A percentile compares a stretch with the other conserved stretches of the same genome.
These are phyloP conservation scores for Mirza zaza DNA, from an alignment of 2,113 vertebrate genomes.

Conservation along the genomic window DNA sequence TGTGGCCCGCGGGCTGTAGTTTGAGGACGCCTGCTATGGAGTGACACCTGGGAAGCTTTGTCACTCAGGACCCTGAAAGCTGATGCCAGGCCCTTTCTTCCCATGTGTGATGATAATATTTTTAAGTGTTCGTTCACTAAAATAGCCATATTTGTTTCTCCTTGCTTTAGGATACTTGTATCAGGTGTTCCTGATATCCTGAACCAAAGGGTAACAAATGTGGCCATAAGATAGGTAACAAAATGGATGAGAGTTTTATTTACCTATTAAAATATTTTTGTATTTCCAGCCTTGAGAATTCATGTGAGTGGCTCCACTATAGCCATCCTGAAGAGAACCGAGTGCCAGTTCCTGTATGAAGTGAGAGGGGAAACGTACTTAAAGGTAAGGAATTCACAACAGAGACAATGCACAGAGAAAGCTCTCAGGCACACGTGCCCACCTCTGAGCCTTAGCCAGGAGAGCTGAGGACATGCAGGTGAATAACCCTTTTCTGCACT, in stretches of 20 bases:
- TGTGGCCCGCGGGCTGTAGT: too few species aligned
- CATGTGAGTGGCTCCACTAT: slow-evolving; percentile 94
- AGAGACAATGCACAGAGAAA: not conserved
- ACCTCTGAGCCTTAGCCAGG: not conserved
- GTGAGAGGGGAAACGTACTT: slow-evolving; percentile 94
- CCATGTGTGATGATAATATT: not conserved
- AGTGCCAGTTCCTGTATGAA: slow-evolving; percentile 93
- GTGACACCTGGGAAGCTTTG: not conserved
- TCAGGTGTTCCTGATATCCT: not conserved
- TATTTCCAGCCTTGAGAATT: slow-evolving; percentile 88
- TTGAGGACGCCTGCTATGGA: too few species aligned
- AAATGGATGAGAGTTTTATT: not conserved
- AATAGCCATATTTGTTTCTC: not conserved
- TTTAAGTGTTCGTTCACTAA: not conserved
- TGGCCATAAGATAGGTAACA: not conserved
- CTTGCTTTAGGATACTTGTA: not conserved
- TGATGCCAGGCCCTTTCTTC: not conserved
- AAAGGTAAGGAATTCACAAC: slow-evolving; percentile 86
- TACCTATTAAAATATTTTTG: not conserved
- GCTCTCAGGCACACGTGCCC: too few species aligned
- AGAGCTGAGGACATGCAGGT: not conserved
- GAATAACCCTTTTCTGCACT: not conserved
- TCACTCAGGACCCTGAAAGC: not conserved
- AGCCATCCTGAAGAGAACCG: slow-evolving; percentile 93
- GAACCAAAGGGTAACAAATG: not conserved